Percentiles rank a stretch among this genome's conserved stretches.
Conservation (phyloP, 2,113 vertebrate genomes). For the Tylochromis polylepis region DNA sequence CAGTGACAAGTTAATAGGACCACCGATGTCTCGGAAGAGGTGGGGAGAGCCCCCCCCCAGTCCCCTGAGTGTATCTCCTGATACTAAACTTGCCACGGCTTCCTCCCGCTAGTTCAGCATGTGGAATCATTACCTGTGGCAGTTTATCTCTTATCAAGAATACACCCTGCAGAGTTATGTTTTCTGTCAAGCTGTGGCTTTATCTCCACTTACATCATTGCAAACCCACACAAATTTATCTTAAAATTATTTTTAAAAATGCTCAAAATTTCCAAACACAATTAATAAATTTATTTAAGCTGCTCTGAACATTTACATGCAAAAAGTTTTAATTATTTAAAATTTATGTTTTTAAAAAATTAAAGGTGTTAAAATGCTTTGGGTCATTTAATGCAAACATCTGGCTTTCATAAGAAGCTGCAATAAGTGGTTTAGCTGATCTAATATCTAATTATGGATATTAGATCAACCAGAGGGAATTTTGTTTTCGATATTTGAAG, state of each 20-base stretch:
- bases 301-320: not conserved
- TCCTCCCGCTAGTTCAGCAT: not conserved
- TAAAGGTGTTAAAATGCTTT: not conserved
- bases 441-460: not conserved
- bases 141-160: not conserved
- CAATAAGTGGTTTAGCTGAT: not conserved
- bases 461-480: fast-evolving
- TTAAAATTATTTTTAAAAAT: not conserved
- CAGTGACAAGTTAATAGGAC: constrained; percentile 49
- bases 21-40: constrained; percentile 49
- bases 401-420: not conserved
- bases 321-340: not conserved
- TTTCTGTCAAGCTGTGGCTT: not conserved
- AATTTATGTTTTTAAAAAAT: not conserved
- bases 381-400: not conserved
- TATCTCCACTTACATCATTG: not conserved
- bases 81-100: not conserved
- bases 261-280: not conserved
- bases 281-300: not conserved
- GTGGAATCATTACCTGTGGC: not conserved
- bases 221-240: not conserved
- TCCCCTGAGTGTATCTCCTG: constrained; percentile 20
- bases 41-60: constrained; percentile 1
- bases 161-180: not conserved
- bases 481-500: not conserved